phyloP scores from a whole-genome alignment of 2,113 vertebrate genomes.

The Strix uralensis region DNA sequence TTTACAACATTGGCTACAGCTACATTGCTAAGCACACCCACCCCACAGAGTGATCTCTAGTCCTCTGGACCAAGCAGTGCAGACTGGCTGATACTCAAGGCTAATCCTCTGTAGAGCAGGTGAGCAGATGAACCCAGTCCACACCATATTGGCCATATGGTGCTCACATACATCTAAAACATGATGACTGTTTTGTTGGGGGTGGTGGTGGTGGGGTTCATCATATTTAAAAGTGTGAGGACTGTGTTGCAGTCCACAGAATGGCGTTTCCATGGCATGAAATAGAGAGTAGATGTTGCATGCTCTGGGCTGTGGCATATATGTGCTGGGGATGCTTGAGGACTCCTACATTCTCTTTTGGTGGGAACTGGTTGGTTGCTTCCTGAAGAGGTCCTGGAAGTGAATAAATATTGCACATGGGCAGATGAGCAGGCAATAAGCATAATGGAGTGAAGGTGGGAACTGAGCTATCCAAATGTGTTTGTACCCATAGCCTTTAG shows the following conservation, averaged over 20 bases:
- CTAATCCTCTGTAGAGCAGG: neutral
- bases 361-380: neutral
- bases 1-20: neutral
- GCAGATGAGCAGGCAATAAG: neutral
- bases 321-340: neutral
- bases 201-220: neutral
- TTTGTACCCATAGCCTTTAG: neutral
- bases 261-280: neutral
- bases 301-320: neutral
- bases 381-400: neutral
- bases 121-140: neutral
- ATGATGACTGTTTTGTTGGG: neutral
- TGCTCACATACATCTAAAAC: neutral
- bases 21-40: neutral
- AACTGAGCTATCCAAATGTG: neutral
- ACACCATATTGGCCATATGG: neutral
- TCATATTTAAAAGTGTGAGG: neutral
- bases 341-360: neutral
- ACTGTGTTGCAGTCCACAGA: neutral
- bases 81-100: neutral
- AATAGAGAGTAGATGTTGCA: neutral
- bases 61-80: neutral
- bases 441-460: neutral
- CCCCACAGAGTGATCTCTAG: neutral
- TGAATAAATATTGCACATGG: neutral